These are phyloP conservation scores for Ctena decussata DNA, from an alignment of 2,888 invertebrate genomes.

Conservation along the genomic window DNA sequence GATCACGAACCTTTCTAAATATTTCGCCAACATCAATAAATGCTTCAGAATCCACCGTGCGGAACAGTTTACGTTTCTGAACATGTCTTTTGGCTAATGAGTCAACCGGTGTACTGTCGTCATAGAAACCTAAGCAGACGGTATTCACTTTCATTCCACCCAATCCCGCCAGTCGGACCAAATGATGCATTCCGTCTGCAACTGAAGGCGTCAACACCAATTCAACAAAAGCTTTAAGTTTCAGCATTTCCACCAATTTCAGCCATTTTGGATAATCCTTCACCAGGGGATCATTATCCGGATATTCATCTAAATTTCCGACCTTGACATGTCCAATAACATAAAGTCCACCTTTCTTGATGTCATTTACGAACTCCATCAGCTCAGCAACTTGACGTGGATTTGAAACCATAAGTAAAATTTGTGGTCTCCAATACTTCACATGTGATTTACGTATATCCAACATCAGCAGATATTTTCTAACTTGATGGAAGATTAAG, in stretches of 20 bases:
- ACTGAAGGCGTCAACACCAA: constrained; percentile 95
- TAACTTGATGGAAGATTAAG: constrained; percentile 99
- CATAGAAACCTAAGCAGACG: constrained; percentile 96
- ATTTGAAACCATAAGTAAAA: constrained; percentile 96
- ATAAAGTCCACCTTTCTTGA: constrained; percentile 96
- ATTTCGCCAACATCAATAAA: constrained; percentile 65
- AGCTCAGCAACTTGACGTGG: constrained; percentile 96
- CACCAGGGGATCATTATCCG: constrained; percentile 90
- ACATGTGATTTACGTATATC: constrained; percentile 99
- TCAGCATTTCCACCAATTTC: constrained; percentile 97
- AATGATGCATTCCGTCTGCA: constrained; percentile 96
- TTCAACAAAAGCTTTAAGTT: constrained; percentile 97
- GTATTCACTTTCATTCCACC: constrained; percentile 99
- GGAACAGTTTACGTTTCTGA: constrained; percentile 68
- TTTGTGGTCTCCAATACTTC: constrained; percentile 99
- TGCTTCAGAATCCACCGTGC: constrained; percentile 63
- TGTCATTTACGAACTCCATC: constrained; percentile 98
- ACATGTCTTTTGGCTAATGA: constrained; percentile 66
- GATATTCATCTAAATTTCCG: constrained; percentile 87
- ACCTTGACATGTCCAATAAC: constrained; percentile 95
- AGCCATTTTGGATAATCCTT: constrained; percentile 96
- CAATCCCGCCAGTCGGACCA: constrained; percentile 96
- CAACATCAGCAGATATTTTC: constrained; percentile 97
- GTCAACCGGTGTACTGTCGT: constrained; percentile 91
- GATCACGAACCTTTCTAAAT: constrained; percentile 72